Evolutionary conservation across 2,888 invertebrate genomes (phyloP), one percentile per base, ranked within the genome.

Genomic region (Palloptera scutellata): DNA sequence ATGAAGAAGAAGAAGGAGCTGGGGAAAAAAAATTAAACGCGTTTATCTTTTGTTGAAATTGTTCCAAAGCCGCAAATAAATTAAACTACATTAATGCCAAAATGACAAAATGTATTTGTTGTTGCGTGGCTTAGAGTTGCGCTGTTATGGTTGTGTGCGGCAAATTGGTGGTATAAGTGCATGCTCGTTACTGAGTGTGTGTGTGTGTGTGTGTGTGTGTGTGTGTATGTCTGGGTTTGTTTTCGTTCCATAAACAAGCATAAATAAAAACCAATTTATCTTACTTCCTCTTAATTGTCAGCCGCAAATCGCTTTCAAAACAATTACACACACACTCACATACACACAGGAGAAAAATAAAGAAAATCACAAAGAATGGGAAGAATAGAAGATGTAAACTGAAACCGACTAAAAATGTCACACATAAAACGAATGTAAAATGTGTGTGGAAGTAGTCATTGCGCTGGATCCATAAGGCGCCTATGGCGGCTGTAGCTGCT

Each of bases 201-300:
- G 11, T n/a, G 53, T 11, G 12, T 53, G 2, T 17, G 53, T 8
- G 53, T 15, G 53, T 53, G 12, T 53, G 8, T 17, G 53, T 48
- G 13, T 48, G 8, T 53, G 11, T n/a, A 13, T 11, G 12, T 53
- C 3, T 17, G 53, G 3, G 53, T 15, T 5, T 53, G 12, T 53
- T 5, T 17, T 5, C 30, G 30, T 30, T 30, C 30, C 30, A 30
- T 30, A 30, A 30, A 30, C 30, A 4, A 4, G 6, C 6, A 30
- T 30, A 30, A 30, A 30, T 30, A 30, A 30, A 30, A 30, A 30
- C 30, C 79, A 77, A 78, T 78, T 79, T 79, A 79, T 78, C 79
- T 78, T 79, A 77, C 78, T 79, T 78, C 78, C 79, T 72, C 78
- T 78, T 79, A 78, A 78, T 78, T 78, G 79, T 78, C 79, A 77